Evolutionary conservation across 2,797 vertebrate species (phyloP).

Genomic region (Amniataba percoides): DNA sequence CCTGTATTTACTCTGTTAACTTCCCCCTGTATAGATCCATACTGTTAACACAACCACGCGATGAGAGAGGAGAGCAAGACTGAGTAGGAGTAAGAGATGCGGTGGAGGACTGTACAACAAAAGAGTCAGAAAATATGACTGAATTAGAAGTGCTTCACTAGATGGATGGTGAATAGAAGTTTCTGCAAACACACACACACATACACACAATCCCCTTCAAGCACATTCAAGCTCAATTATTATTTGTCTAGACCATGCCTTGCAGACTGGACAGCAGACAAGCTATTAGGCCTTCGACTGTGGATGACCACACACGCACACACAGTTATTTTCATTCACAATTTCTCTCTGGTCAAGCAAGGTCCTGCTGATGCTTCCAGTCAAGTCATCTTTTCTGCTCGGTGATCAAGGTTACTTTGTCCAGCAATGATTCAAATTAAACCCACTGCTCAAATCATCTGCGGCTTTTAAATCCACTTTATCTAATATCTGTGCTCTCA

Average conservation of each 20-base stretch:
- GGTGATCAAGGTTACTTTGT: slow-evolving; percentile 70
- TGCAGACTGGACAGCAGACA: slow-evolving; percentile 33
- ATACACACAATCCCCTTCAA: background rate
- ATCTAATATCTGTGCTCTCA: slow-evolving; percentile 72
- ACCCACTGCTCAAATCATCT: slow-evolving; percentile 64
- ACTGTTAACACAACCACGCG: slow-evolving; percentile 33
- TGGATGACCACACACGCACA: slow-evolving; percentile 13
- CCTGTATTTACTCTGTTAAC: slow-evolving; percentile 52
- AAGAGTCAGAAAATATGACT: background rate
- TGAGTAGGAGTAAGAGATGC: background rate
- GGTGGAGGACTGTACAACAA: background rate
- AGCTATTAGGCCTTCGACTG: slow-evolving; percentile 33
- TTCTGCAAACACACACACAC: background rate
- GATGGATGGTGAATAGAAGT: background rate
- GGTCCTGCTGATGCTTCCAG: slow-evolving; percentile 37
- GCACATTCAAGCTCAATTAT: slow-evolving; percentile 32
- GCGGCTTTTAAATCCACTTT: slow-evolving; percentile 73
- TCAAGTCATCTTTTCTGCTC: slow-evolving; percentile 62
- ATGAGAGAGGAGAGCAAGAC: slow-evolving; percentile 3
- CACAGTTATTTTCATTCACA: slow-evolving; percentile 29
- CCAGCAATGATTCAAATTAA: slow-evolving; percentile 68
- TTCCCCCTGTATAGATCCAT: slow-evolving; percentile 43
- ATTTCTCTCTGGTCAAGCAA: slow-evolving; percentile 54
- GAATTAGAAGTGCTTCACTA: background rate
- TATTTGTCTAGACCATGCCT: slow-evolving; percentile 11